A percentile compares a stretch with the other conserved stretches of the same genome.
phyloP scores from a whole-genome alignment of 2,113 vertebrate species.

The Tragelaphus strepsiceros region DNA sequence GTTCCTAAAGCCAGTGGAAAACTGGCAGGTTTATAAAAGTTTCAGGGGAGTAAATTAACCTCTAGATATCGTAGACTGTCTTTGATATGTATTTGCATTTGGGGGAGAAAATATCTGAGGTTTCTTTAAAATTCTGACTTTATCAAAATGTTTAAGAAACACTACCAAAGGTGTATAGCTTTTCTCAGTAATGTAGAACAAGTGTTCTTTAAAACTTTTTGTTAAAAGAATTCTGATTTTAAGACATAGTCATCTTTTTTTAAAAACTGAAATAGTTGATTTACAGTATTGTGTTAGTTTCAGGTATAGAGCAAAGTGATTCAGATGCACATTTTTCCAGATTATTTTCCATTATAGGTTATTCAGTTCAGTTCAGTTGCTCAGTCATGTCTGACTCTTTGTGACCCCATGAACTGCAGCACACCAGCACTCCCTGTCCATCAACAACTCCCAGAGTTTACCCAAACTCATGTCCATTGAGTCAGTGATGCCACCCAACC shows the following conservation, averaged over 20 bases:
- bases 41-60: neutral
- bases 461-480: neutral
- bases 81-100: neutral
- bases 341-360: neutral
- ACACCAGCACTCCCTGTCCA: rapidly evolving
- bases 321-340: neutral
- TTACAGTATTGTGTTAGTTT: neutral
- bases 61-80: neutral
- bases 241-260: neutral
- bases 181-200: neutral
- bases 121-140: neutral
- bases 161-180: neutral
- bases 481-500: neutral
- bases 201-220: neutral
- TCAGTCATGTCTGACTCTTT: neutral
- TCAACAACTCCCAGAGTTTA: neutral
- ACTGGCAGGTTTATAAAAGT: neutral
- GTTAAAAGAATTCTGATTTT: constrained; percentile 16
- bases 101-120: neutral
- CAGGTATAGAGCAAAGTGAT: neutral
- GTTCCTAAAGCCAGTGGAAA: neutral
- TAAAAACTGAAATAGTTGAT: neutral
- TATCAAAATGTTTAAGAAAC: neutral
- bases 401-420: neutral
- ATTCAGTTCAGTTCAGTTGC: neutral